Conservation (phyloP, 2,113 vertebrate species). For the Gyps fulvus region DNA sequence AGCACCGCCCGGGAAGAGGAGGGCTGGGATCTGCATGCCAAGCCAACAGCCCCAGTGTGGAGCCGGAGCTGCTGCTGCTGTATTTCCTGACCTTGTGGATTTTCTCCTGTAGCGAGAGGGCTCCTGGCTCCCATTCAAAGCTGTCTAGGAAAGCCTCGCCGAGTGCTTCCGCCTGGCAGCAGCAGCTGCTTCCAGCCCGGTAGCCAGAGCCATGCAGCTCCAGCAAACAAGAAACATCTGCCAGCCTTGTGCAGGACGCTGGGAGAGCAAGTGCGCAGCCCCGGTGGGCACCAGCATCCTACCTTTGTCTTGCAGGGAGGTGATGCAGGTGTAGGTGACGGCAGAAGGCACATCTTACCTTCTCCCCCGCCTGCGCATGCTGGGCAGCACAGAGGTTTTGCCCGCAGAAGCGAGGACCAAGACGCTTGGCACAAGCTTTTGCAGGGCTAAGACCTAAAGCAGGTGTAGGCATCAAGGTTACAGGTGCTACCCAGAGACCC, state of each 20-base stretch:
- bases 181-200: slow-evolving; percentile 32
- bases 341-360: not conserved
- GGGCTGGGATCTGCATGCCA: not conserved
- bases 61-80: not conserved
- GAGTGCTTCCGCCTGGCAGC: slow-evolving; percentile 47
- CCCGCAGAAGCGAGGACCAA: not conserved
- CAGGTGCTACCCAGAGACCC: not conserved
- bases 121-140: slow-evolving; percentile 47
- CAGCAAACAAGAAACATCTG: slow-evolving; percentile 33
- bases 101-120: slow-evolving; percentile 5
- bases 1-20: not conserved
- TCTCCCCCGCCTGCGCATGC: not conserved
- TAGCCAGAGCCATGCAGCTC: not conserved
- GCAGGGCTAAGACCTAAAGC: not conserved
- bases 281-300: not conserved
- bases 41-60: not conserved
- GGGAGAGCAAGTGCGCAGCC: not conserved
- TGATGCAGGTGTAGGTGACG: not conserved
- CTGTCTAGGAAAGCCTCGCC: slow-evolving; percentile 47
- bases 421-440: not conserved
- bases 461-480: not conserved
- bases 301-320: not conserved
- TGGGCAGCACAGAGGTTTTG: not conserved
- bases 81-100: slow-evolving; percentile 38
- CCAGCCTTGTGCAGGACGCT: not conserved